These are phyloP conservation scores for Engraulis encrasicolus DNA, from an alignment of 2,113 vertebrate genomes.

Conservation along the genomic window DNA sequence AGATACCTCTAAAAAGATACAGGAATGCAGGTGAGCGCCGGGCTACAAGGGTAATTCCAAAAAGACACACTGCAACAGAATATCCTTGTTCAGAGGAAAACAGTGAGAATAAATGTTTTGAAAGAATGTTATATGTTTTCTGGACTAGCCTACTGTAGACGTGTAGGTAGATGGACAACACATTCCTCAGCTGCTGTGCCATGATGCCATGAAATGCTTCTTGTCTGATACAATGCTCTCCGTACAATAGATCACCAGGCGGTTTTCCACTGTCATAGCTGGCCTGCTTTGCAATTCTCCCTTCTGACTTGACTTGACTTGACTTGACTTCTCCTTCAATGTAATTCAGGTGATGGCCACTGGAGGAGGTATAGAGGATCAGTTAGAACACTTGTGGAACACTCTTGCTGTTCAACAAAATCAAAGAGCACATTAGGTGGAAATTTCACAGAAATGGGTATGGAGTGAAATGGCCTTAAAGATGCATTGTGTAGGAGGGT, in stretches of 20 bases:
- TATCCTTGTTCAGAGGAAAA: constrained; percentile 16
- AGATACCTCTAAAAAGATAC: constrained; percentile 70
- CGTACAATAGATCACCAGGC: background rate
- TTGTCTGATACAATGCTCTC: background rate
- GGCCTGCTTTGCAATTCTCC: no score
- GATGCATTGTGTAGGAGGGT: no score
- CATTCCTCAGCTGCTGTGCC: background rate
- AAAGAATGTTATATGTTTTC: background rate
- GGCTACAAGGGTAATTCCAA: constrained; percentile 52
- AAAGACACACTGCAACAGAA: background rate
- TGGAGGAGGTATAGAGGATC: no score
- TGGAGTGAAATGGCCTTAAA: no score
- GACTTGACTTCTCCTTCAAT: no score
- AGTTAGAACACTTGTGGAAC: no score
- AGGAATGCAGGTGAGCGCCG: constrained; percentile 58
- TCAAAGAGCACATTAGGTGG: no score
- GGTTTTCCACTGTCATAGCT: background rate
- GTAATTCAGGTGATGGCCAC: no score
- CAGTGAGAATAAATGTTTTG: constrained; percentile 34
- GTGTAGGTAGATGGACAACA: background rate
- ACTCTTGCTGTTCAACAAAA: no score
- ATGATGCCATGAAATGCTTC: background rate
- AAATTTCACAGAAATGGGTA: no score
- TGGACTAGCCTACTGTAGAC: background rate
- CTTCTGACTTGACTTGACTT: no score